A percentile compares a stretch with the other conserved stretches of the same genome.
Evolutionary conservation across 1,140 invertebrate species (phyloP).

Genomic region (Hycleus cichorii): DNA sequence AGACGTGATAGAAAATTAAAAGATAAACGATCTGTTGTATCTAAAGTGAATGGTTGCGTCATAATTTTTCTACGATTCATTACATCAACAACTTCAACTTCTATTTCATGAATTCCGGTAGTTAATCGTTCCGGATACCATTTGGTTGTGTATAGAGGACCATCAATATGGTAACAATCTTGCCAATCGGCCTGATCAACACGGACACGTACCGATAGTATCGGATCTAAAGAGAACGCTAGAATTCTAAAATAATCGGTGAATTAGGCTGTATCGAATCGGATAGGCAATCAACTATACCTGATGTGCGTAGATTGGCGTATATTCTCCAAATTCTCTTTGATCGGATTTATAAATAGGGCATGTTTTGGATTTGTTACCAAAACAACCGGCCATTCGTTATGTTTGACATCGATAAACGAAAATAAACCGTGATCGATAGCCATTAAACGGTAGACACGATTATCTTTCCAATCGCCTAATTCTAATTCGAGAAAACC

Average conservation of each 20-base stretch:
- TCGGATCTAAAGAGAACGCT: constrained; percentile 61
- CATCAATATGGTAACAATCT: constrained; percentile 50
- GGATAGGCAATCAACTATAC: constrained; percentile 37
- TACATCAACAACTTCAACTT: constrained; percentile 52
- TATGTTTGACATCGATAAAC: constrained; percentile 73
- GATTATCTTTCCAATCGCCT: constrained; percentile 89
- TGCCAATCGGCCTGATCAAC: constrained; percentile 60
- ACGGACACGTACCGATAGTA: constrained; percentile 55
- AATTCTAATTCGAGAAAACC: constrained; percentile 87
- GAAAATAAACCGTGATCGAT: constrained; percentile 86
- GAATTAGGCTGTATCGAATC: too few species aligned
- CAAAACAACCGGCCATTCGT: constrained; percentile 73
- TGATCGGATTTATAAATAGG: constrained; percentile 59
- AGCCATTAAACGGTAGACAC: constrained; percentile 73
- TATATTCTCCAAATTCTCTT: constrained; percentile 66
- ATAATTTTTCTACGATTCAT: constrained; percentile 50
- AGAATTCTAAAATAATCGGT: constrained; percentile 47
- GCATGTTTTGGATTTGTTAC: constrained; percentile 88
- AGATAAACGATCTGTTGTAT: constrained; percentile 52
- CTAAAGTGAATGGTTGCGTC: constrained; percentile 69
- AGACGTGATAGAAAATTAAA: constrained; percentile 63
- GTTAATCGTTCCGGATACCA: constrained; percentile 65
- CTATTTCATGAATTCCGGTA: constrained; percentile 62
- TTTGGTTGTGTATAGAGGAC: constrained; percentile 61
- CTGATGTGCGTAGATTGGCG: constrained; percentile 70